phyloP scores from a whole-genome alignment of 2,797 vertebrate species.

The Periparus ater region DNA sequence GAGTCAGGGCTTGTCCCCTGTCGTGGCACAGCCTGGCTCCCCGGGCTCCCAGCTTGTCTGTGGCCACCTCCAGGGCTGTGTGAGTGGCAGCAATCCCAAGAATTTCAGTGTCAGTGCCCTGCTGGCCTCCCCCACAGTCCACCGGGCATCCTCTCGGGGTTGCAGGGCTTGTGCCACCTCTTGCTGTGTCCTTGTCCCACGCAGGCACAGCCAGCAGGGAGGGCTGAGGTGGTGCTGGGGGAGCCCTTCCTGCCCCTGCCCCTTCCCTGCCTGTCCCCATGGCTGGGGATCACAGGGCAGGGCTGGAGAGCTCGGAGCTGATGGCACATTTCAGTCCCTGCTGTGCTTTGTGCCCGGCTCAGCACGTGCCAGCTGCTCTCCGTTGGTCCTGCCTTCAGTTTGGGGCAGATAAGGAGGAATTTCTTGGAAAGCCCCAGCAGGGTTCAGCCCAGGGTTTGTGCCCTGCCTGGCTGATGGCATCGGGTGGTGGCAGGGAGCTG shows the following conservation, averaged over 20 bases:
- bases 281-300: fast-evolving
- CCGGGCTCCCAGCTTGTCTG: fast-evolving
- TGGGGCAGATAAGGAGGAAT: not conserved
- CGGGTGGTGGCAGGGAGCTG: not conserved
- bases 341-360: not conserved
- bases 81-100: fast-evolving
- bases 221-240: not conserved
- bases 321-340: not conserved
- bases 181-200: fast-evolving
- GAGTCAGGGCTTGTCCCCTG: slow-evolving; percentile 4
- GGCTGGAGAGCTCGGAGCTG: not conserved
- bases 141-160: fast-evolving
- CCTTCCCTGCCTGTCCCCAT: not conserved
- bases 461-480: not conserved
- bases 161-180: not conserved
- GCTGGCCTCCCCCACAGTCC: fast-evolving
- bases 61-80: not conserved
- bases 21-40: not conserved
- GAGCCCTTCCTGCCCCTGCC: not conserved
- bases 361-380: not conserved
- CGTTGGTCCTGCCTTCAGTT: not conserved
- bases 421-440: not conserved
- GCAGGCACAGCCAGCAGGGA: fast-evolving
- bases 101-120: not conserved
- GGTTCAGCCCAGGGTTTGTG: not conserved